A percentile compares a stretch with the other conserved stretches of the same genome.
phyloP scores from a whole-genome alignment of 1,140 invertebrate genomes.

The Xylocopa sonorina region DNA sequence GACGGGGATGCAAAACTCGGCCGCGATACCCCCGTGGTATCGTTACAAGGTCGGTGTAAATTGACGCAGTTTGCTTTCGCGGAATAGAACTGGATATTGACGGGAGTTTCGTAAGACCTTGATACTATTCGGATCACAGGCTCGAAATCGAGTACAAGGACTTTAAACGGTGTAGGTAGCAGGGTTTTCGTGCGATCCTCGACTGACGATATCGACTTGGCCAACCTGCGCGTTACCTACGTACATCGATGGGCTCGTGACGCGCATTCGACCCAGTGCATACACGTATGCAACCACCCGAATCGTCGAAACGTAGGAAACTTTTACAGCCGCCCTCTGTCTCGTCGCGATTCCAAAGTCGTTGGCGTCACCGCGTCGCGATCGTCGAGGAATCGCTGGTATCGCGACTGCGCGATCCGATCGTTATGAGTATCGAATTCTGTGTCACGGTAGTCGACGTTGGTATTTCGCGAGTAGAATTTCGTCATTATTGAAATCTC shows the following conservation, averaged over 20 bases:
- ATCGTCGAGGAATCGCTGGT: neutral
- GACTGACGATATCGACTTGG: neutral
- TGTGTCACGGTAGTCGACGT: neutral
- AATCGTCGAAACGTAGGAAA: neutral
- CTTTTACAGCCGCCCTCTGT: neutral
- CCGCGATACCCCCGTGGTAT: neutral
- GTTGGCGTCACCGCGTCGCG: neutral
- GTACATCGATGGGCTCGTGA: neutral
- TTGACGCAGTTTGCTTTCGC: neutral
- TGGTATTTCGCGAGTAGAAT: slow-evolving; percentile 1
- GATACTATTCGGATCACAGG: neutral
- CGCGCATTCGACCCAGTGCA: neutral
- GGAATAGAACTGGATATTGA: neutral
- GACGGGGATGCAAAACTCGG: neutral
- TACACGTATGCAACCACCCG: neutral
- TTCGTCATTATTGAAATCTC: slow-evolving; percentile 18
- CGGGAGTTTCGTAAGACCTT: neutral
- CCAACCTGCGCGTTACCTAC: neutral
- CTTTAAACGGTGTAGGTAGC: neutral
- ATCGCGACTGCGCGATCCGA: slow-evolving; percentile 1
- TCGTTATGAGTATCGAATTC: slow-evolving; percentile 27
- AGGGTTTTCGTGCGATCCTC: neutral
- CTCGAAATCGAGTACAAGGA: neutral
- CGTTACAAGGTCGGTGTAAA: neutral
- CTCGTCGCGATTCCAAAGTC: no score